phyloP scores from a whole-genome alignment of 2,888 invertebrate genomes.

The Volucella zonaria region DNA sequence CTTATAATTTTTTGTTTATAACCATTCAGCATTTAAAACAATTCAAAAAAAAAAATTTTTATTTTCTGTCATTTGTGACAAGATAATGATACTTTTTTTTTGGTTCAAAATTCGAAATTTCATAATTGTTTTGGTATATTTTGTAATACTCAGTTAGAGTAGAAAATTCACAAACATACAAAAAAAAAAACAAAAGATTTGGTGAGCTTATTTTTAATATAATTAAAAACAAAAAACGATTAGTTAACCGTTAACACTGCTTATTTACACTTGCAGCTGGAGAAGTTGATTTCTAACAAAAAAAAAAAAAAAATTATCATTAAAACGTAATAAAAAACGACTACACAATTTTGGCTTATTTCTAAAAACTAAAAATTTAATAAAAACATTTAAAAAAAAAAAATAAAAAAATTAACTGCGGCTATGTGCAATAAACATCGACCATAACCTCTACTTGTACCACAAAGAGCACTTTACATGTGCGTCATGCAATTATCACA shows the following conservation, averaged over 20 bases:
- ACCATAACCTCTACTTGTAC: constrained; percentile 15
- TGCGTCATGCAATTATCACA: constrained; percentile 39
- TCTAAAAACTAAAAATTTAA: constrained; percentile 46
- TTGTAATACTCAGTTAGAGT: constrained; percentile 55
- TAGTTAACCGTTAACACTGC: constrained; percentile 56
- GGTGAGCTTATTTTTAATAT: constrained; percentile 53
- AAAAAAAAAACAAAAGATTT: constrained; percentile 50
- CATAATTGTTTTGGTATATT: constrained; percentile 52
- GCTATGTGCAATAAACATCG: constrained; percentile 59
- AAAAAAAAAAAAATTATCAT: not conserved
- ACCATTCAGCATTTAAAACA: constrained; percentile 52
- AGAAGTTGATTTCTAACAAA: constrained; percentile 58
- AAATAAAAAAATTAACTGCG: constrained; percentile 54
- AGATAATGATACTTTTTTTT: constrained; percentile 44
- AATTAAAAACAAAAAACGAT: constrained; percentile 11
- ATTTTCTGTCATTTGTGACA: constrained; percentile 51
- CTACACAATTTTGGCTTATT: constrained; percentile 60
- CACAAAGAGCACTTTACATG: constrained; percentile 23
- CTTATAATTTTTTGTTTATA: constrained; percentile 45
- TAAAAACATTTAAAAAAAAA: constrained; percentile 12
- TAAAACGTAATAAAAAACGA: constrained; percentile 24
- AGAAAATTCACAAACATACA: constrained; percentile 33
- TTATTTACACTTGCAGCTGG: constrained; percentile 56
- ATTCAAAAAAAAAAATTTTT: constrained; percentile 10
- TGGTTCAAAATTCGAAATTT: constrained; percentile 66